These are phyloP conservation scores for Procambarus clarkii DNA, from an alignment of 1,140 invertebrate genomes.

Conservation along the genomic window DNA sequence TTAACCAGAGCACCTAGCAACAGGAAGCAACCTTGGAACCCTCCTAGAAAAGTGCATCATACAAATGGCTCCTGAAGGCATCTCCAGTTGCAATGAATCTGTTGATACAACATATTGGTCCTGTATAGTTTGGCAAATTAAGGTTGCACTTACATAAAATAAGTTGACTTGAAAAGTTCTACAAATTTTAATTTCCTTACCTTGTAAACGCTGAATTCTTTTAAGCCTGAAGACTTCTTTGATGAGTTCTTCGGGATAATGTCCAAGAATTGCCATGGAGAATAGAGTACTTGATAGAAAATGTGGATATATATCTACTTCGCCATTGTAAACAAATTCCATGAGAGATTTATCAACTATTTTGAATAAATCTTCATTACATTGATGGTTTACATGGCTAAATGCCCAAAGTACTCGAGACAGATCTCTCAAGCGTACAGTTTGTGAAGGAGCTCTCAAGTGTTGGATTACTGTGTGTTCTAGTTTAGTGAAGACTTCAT, in stretches of 20 bases:
- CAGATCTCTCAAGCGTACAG: constrained; percentile 37
- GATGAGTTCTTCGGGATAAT: constrained; percentile 44
- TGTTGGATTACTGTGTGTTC: constrained; percentile 7
- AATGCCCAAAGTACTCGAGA: constrained; percentile 35
- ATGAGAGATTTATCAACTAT: constrained; percentile 14
- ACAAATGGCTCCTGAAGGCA: no score
- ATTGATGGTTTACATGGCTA: constrained; percentile 47
- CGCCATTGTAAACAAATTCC: constrained; percentile 13
- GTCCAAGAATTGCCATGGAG: constrained; percentile 39
- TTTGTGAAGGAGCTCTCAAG: not conserved
- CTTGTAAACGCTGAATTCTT: constrained; percentile 6
- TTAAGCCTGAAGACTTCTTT: constrained; percentile 39
- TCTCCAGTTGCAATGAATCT: no score
- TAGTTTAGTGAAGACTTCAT: constrained; percentile 20
- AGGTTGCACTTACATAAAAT: no score
- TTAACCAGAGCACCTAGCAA: no score
- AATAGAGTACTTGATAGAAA: constrained; percentile 28
- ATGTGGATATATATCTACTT: constrained; percentile 26
- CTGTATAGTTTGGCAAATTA: no score
- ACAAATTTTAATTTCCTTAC: constrained; percentile 3
- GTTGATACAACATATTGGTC: no score
- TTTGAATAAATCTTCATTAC: not conserved
- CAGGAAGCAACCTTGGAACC: no score
- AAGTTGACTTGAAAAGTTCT: no score
- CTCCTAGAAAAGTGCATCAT: no score